These are phyloP conservation scores for Podarcis lilfordi DNA, from an alignment of 2,797 vertebrate species.

Conservation along the genomic window DNA sequence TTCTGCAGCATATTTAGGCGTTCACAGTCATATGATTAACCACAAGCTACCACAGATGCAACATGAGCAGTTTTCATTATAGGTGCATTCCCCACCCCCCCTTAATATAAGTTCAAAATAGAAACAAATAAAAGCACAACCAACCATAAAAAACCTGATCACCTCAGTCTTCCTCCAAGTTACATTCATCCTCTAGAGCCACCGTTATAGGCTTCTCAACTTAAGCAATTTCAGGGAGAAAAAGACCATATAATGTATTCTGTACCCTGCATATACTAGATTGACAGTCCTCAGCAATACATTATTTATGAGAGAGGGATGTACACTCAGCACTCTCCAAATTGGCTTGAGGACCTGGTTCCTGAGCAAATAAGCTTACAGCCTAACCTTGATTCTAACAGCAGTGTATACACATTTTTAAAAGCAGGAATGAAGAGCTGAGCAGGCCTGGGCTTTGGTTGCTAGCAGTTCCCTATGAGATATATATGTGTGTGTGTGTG, in stretches of 20 bases:
- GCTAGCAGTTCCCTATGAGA: neutral
- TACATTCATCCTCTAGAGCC: neutral
- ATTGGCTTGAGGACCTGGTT: neutral
- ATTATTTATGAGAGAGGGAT: conserved; percentile 25
- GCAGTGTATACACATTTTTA: neutral
- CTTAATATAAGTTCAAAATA: neutral
- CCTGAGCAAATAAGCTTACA: neutral
- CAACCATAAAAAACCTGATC: neutral
- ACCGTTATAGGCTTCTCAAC: neutral
- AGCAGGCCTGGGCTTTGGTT: neutral
- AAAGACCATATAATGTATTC: neutral
- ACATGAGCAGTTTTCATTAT: neutral
- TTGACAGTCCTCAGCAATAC: neutral
- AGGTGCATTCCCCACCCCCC: neutral
- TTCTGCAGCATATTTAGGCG: neutral
- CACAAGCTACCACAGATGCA: neutral
- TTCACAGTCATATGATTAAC: neutral
- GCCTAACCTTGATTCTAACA: conserved; percentile 4
- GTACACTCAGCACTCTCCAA: neutral
- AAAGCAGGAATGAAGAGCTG: neutral
- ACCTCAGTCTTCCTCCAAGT: neutral
- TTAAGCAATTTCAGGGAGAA: neutral
- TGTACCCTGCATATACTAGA: neutral
- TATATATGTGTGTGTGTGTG: too few relatives aligned
- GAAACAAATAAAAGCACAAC: neutral